phyloP scores from a whole-genome alignment of 2,888 invertebrate genomes.

The Exocentrus adspersus region DNA sequence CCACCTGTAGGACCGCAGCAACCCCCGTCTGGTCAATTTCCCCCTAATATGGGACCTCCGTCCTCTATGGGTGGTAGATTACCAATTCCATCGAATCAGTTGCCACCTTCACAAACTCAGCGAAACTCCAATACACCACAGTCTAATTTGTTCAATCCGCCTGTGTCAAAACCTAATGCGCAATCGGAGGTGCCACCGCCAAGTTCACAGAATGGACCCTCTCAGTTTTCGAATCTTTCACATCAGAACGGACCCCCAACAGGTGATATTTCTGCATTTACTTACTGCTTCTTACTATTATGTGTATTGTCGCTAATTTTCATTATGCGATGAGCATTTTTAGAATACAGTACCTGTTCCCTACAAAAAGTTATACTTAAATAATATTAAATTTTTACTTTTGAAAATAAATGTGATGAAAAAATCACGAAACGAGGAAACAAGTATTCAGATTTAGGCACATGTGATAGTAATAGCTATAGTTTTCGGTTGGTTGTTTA shows the following conservation, averaged over 20 bases:
- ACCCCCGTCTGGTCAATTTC: conserved; percentile 32
- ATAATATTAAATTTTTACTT: too few species aligned
- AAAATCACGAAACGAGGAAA: too few species aligned
- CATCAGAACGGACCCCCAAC: conserved; percentile 35
- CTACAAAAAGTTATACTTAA: too few species aligned
- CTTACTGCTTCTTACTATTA: too few species aligned
- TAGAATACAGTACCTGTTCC: too few species aligned
- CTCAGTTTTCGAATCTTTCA: conserved; percentile 37
- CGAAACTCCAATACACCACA: conserved; percentile 15
- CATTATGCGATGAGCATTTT: too few species aligned
- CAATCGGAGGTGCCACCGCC: conserved; percentile 19
- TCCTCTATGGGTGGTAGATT: conserved; percentile 21
- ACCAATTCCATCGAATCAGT: conserved; percentile 43
- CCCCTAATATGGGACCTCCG: conserved; percentile 13
- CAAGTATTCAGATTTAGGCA: too few species aligned
- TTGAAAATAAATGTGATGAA: too few species aligned
- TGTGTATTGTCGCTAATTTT: too few species aligned
- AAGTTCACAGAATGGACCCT: conserved; percentile 37
- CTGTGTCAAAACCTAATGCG: conserved; percentile 24
- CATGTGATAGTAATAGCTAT: too few species aligned
- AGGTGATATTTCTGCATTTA: conserved; percentile 23
- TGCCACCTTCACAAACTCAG: conserved; percentile 22
- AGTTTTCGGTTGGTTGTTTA: too few species aligned
- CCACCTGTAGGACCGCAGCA: conserved; percentile 31
- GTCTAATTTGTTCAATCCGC: conserved; percentile 15